Evolutionary conservation across 2,888 invertebrate species (phyloP).

Genomic region (Coecobrya sp.): DNA sequence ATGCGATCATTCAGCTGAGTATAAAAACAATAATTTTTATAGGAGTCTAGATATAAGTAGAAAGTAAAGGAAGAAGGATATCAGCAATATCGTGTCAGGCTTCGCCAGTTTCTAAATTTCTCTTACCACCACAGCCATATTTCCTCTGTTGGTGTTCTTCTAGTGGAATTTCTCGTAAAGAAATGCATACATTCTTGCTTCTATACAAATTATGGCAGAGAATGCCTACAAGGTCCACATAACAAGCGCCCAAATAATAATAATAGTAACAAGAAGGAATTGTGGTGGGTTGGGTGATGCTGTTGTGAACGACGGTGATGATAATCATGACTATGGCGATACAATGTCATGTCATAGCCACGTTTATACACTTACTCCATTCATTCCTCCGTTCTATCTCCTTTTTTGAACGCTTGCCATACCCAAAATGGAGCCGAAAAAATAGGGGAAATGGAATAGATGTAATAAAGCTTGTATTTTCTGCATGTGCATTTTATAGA

Average conservation of each 20-base stretch:
- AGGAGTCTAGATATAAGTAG: background rate
- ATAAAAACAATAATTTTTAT: constrained; percentile 6
- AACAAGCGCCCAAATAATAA: background rate
- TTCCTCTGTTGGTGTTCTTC: too few relatives aligned
- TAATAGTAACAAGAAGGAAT: background rate
- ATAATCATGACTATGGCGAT: background rate
- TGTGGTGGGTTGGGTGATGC: background rate
- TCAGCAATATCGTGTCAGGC: background rate
- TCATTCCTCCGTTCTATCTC: background rate
- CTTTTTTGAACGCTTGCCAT: background rate
- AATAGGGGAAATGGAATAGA: background rate
- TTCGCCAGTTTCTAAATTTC: too few relatives aligned
- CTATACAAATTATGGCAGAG: too few relatives aligned
- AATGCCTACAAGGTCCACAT: too few relatives aligned
- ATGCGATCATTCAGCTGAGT: background rate
- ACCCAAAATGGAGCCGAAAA: background rate
- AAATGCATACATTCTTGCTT: too few relatives aligned
- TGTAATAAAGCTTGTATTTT: background rate
- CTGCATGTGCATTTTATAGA: background rate
- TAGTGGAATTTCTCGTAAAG: too few relatives aligned
- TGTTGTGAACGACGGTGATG: background rate
- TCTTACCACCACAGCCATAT: too few relatives aligned
- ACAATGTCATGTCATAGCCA: background rate
- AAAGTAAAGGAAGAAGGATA: background rate
- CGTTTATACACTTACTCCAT: background rate